Percentiles rank a stretch among this genome's conserved stretches.
Evolutionary conservation across 2,888 invertebrate species (phyloP).

Genomic region (Drosophila greeni): DNA sequence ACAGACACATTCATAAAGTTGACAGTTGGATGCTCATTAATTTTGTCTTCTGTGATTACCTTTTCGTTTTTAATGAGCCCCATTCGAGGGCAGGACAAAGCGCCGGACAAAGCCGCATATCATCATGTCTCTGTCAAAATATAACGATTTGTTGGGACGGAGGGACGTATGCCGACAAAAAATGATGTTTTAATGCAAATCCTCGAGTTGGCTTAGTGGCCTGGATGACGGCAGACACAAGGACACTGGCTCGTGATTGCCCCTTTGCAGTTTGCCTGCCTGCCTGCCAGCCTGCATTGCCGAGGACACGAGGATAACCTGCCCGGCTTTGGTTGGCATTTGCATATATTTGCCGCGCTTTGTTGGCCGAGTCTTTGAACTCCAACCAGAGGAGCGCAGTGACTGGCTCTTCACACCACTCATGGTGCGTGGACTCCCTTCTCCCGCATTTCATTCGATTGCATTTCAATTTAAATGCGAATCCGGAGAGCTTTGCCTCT

Average conservation of each 20-base stretch:
- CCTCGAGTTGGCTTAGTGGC: constrained; percentile 14
- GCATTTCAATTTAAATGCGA: constrained; percentile 42
- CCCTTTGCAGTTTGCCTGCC: constrained; percentile 25
- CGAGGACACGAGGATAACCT: constrained; percentile 21
- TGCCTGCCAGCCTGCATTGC: constrained; percentile 18
- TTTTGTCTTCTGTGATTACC: constrained; percentile 34
- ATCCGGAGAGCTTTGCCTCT: constrained; percentile 26
- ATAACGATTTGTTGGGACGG: constrained; percentile 21
- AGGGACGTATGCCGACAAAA: constrained; percentile 6
- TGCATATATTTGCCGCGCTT: constrained; percentile 37
- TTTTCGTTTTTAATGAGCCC: constrained; percentile 36
- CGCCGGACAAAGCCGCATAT: constrained; percentile 28
- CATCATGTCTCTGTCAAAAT: constrained; percentile 26
- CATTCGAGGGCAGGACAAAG: neutral
- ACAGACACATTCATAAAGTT: constrained; percentile 33
- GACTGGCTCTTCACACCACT: constrained; percentile 22
- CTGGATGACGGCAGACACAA: constrained; percentile 4
- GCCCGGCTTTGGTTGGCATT: constrained; percentile 30
- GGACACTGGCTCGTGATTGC: constrained; percentile 26
- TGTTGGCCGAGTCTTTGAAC: constrained; percentile 45
- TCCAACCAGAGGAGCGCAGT: constrained; percentile 12
- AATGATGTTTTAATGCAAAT: constrained; percentile 44
- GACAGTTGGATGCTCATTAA: constrained; percentile 42
- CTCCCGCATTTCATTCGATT: constrained; percentile 20
- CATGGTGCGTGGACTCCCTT: neutral